Evolutionary conservation across 1,140 invertebrate species (phyloP), one percentile per base, ranked within the genome.

Genomic region (Nasonia giraulti): DNA sequence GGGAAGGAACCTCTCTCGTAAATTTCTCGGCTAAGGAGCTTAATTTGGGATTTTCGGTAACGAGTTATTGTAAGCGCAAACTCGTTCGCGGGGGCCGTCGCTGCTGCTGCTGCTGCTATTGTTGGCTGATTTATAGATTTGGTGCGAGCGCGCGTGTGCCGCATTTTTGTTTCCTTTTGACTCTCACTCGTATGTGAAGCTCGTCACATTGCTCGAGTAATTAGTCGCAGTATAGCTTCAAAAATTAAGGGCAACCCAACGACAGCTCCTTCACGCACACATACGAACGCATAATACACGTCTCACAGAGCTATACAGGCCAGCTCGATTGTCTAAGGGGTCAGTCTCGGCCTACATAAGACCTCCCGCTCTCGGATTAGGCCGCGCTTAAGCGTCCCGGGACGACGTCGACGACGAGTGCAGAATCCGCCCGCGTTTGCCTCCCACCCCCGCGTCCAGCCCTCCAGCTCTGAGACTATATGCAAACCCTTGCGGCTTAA

Each of bases 11-110:
- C 73, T 3, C 66, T 92, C 90, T 91, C 90, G 91, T 90, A 92
- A 93, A 93, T 93, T 93, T 93, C 91, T 90, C 89, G 87, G 89
- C 88, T 93, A 93, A 93, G 92, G 86, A 93, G 92, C 92, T 93
- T 93, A 93, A 92, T 93, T 93, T 91, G 89, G 90, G 91, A 92
- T 93, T 91, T 91, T 92, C 90, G 87, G 89, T 92, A 93, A 92
- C 91, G 90, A 92, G 91, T 92, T 92, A 92, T 91, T 91, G 90
- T 90, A 88, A 92, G 89, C 88, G 87, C 83, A 86, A 89, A 89
- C 88, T 88, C 89, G 88, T 90, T 88, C 81, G 82, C 73, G 87
- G 50, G 44, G 50, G n/a, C 40, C 8, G 27, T 20, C 62, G 50
- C 31, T 68, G 27, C 47, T 55, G 27, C 80, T 55, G 14, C 37